Conservation (phyloP, 2,888 invertebrate genomes). For the Agapetus fuscipes region DNA sequence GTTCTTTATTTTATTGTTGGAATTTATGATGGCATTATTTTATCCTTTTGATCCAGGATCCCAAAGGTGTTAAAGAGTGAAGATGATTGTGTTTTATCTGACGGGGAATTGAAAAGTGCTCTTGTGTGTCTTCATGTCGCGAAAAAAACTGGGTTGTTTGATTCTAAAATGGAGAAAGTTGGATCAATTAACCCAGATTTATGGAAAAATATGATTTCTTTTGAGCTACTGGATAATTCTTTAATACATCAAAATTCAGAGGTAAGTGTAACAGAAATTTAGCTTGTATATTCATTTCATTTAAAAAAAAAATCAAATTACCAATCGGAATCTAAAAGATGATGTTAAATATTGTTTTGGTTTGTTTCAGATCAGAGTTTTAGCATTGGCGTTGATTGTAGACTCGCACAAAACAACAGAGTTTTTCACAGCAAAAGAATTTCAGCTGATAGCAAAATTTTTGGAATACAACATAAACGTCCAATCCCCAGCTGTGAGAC, state of each 20-base stretch:
- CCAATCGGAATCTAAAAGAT: too few relatives aligned
- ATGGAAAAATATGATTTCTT: slow-evolving; percentile 48
- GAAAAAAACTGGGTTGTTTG: slow-evolving; percentile 37
- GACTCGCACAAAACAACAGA: slow-evolving; percentile 69
- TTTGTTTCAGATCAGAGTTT: slow-evolving; percentile 51
- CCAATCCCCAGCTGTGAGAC: slow-evolving; percentile 57
- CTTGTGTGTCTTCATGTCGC: slow-evolving; percentile 40
- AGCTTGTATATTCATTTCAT: too few relatives aligned
- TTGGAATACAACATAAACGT: slow-evolving; percentile 59
- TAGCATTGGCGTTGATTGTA: slow-evolving; percentile 58
- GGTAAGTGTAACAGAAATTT: too few relatives aligned
- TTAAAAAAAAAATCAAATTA: too few relatives aligned
- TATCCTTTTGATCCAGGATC: slow-evolving; percentile 8
- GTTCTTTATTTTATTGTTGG: too few relatives aligned
- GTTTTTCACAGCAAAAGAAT: slow-evolving; percentile 48
- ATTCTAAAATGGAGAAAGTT: slow-evolving; percentile 15
- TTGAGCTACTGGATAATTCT: slow-evolving; percentile 42
- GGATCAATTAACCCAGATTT: slow-evolving; percentile 23
- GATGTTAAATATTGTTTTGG: too few relatives aligned
- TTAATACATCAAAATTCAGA: slow-evolving; percentile 50
- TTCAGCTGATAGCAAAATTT: slow-evolving; percentile 52
- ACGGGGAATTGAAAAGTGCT: slow-evolving; percentile 32
- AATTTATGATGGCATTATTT: too few relatives aligned
- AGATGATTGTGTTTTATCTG: slow-evolving; percentile 1
- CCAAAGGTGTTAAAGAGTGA: slow-evolving; percentile 19